These are phyloP conservation scores for Erebia palarica DNA, from an alignment of 2,888 invertebrate genomes.

Conservation along the genomic window DNA sequence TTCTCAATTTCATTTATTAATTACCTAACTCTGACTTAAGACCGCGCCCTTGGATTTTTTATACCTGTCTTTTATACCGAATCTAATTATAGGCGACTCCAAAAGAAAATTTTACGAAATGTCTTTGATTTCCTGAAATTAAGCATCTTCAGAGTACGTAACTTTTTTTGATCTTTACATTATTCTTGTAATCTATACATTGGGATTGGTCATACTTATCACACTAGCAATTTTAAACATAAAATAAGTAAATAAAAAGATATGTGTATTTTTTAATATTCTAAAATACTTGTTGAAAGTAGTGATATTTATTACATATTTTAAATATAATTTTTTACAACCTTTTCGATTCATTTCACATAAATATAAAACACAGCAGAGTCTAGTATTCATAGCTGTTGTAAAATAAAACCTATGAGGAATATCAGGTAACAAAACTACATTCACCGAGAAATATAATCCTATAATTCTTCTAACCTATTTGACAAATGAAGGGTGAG, in stretches of 20 bases:
- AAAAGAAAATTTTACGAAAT: neutral
- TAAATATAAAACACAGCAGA: neutral
- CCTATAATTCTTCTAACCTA: conserved; percentile 21
- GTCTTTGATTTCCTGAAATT: neutral
- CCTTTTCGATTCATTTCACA: conserved; percentile 1
- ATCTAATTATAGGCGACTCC: conserved; percentile 3
- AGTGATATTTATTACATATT: neutral
- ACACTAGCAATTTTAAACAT: neutral
- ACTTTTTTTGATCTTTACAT: neutral
- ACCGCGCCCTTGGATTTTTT: neutral
- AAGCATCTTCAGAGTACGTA: neutral
- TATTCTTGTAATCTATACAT: too few species aligned
- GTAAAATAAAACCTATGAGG: conserved; percentile 28
- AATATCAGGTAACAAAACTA: conserved; percentile 33
- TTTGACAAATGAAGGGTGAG: conserved; percentile 25
- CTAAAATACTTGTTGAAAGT: neutral
- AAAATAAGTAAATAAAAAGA: too few species aligned
- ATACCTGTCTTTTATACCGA: neutral
- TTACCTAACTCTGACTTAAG: conserved; percentile 1
- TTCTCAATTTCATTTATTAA: conserved; percentile 3
- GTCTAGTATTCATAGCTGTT: neutral
- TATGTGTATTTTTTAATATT: too few species aligned
- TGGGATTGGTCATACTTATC: neutral
- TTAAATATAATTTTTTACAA: neutral
- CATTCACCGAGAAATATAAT: conserved; percentile 36